Conservation (phyloP, 2,113 vertebrate species). For the Chionodraco myersi region DNA sequence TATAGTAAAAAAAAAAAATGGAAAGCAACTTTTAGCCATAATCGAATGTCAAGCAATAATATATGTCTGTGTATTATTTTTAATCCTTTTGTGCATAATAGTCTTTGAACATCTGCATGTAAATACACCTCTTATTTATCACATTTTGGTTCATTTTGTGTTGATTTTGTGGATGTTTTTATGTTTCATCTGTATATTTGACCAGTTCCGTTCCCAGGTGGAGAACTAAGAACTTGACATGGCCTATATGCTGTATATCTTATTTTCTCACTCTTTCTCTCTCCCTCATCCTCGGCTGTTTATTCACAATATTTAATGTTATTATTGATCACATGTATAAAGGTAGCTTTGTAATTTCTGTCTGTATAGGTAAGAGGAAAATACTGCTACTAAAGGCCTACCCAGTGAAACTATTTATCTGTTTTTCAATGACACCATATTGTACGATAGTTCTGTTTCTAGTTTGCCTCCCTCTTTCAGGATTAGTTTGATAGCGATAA, state of each 20-base stretch:
- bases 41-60: slow-evolving; percentile 99
- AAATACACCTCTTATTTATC: slow-evolving; percentile 99
- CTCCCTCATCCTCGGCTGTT: slow-evolving; percentile 86
- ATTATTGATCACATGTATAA: slow-evolving; percentile 97
- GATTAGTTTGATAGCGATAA: slow-evolving; percentile 96
- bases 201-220: slow-evolving; percentile 94
- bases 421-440: slow-evolving; percentile 97
- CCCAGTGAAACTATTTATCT: slow-evolving; percentile 98
- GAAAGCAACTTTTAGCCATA: slow-evolving; percentile 99
- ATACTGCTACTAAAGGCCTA: slow-evolving; percentile 97
- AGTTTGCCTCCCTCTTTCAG: slow-evolving; percentile 98
- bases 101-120: slow-evolving; percentile 99
- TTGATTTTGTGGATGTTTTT: slow-evolving; percentile 72
- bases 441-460: slow-evolving; percentile 97
- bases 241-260: slow-evolving; percentile 92
- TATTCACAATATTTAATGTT: slow-evolving; percentile 96
- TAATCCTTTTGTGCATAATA: slow-evolving; percentile 92
- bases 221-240: slow-evolving; percentile 95
- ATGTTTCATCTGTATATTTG: slow-evolving; percentile 92
- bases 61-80: slow-evolving; percentile 95
- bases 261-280: slow-evolving; percentile 77
- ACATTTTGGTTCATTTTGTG: slow-evolving; percentile 71
- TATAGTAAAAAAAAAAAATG: slow-evolving; percentile 85
- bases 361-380: slow-evolving; percentile 98
- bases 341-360: slow-evolving; percentile 96